Conservation (phyloP, 2,797 vertebrate genomes). For the Eulemur albifrons region DNA sequence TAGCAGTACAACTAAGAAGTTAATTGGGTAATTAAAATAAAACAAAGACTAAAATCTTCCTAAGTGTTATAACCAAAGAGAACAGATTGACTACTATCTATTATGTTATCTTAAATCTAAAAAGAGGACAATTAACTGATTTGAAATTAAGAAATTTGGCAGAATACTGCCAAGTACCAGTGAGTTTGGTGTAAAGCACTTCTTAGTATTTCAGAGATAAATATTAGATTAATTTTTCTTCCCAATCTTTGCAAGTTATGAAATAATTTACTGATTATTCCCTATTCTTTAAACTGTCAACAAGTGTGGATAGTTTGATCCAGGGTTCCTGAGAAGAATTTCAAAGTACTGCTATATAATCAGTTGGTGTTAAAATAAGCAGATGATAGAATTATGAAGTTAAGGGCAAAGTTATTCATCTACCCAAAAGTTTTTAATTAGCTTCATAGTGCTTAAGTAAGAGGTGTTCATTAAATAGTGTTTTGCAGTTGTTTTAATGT, state of each 20-base stretch:
- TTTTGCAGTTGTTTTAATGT: not conserved
- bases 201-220: not conserved
- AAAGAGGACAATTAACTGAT: slow-evolving; percentile 62
- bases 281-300: slow-evolving; percentile 8
- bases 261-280: not conserved
- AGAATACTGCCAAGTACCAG: slow-evolving; percentile 6
- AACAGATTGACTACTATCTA: slow-evolving; percentile 66
- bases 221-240: not conserved
- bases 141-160: slow-evolving; percentile 38
- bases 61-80: slow-evolving; percentile 63
- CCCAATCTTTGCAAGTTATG: not conserved
- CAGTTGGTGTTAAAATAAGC: not conserved
- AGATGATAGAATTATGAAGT: not conserved
- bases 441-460: not conserved
- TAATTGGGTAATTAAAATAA: slow-evolving; percentile 74
- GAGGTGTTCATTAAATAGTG: not conserved
- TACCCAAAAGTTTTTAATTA: slow-evolving; percentile 16
- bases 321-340: not conserved
- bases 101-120: slow-evolving; percentile 65
- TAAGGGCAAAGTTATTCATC: not conserved
- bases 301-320: not conserved
- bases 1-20: slow-evolving; percentile 62
- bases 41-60: slow-evolving; percentile 57
- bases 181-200: not conserved
- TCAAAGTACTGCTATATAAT: not conserved